Conservation (phyloP, 2,888 invertebrate genomes). For the Sisyra terminalis region DNA sequence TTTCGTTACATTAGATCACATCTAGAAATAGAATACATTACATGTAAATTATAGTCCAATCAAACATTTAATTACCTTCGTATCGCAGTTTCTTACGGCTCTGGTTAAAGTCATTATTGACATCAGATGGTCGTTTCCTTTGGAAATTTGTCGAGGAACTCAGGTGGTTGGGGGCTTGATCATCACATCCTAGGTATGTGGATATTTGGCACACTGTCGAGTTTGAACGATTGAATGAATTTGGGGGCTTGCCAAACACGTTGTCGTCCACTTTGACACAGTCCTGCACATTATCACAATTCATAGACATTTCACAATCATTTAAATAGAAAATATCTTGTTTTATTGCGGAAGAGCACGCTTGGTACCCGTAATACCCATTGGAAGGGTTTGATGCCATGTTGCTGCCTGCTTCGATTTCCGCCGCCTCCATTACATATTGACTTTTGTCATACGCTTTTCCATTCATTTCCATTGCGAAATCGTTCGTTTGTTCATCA, state of each 20-base stretch:
- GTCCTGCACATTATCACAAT: slow-evolving; percentile 7
- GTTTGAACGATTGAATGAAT: neutral
- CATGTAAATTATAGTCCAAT: neutral
- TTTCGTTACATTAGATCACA: neutral
- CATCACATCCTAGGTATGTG: neutral
- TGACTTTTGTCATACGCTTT: no score
- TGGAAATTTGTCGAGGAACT: neutral
- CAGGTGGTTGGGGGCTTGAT: neutral
- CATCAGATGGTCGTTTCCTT: slow-evolving; percentile 1
- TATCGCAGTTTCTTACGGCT: slow-evolving; percentile 3
- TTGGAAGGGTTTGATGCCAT: slow-evolving; percentile 13
- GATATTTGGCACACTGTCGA: neutral
- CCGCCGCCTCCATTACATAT: neutral
- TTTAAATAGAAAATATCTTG: slow-evolving; percentile 1
- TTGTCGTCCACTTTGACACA: neutral
- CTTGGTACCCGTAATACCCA: slow-evolving; percentile 19
- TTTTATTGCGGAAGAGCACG: slow-evolving; percentile 7
- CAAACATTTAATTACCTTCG: slow-evolving; percentile 1
- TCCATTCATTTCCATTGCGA: no score
- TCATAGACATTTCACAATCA: slow-evolving; percentile 6
- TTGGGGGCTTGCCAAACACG: neutral
- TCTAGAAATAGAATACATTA: slow-evolving; percentile 4
- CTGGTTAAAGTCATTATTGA: slow-evolving; percentile 1
- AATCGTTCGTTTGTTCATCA: neutral
- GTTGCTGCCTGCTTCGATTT: neutral